Conservation (phyloP, 2,888 invertebrate genomes). For the Tromatobia lineatoria region DNA sequence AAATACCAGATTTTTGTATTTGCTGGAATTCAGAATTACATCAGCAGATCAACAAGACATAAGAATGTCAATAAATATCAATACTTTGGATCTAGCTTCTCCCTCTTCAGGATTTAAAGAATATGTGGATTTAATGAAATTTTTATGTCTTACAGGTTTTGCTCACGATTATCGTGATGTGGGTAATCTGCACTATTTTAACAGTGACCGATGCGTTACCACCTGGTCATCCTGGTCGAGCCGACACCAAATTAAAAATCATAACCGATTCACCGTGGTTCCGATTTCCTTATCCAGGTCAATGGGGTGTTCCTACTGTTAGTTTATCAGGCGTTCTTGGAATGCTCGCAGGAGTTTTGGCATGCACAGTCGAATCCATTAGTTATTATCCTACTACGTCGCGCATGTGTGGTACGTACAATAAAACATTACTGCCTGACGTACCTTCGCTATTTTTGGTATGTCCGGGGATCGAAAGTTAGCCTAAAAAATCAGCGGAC, state of each 20-base stretch:
- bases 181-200: conserved; percentile 91
- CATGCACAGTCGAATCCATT: conserved; percentile 93
- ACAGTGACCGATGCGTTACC: conserved; percentile 89
- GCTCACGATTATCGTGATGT: conserved; percentile 91
- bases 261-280: conserved; percentile 93
- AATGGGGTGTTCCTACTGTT: conserved; percentile 92
- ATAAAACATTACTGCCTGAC: background rate
- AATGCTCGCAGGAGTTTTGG: conserved; percentile 92
- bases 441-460: too few species aligned
- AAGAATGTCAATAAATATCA: too few species aligned
- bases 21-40: too few species aligned
- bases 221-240: conserved; percentile 90
- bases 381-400: conserved; percentile 97
- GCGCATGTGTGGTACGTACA: conserved; percentile 88
- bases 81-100: too few species aligned
- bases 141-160: conserved; percentile 87
- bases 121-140: too few species aligned
- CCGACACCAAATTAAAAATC: conserved; percentile 90
- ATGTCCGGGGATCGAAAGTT: too few species aligned
- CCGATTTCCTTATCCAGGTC: conserved; percentile 93
- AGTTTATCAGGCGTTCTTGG: conserved; percentile 91
- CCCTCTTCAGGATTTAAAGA: too few species aligned
- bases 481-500: too few species aligned
- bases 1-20: too few species aligned
- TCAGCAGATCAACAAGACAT: too few species aligned